Conservation (phyloP, 2,888 invertebrate genomes). For the Chydorus sphaericus region DNA sequence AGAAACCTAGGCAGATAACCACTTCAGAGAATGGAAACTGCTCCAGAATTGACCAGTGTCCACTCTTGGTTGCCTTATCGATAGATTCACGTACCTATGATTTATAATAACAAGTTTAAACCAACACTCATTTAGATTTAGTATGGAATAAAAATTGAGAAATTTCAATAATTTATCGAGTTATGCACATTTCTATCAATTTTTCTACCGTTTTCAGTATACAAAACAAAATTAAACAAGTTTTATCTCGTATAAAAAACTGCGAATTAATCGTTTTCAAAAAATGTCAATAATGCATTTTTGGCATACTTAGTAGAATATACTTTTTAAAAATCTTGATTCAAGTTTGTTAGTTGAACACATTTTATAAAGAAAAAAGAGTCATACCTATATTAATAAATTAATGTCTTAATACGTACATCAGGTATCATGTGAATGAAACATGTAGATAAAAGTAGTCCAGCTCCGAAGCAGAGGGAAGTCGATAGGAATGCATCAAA, state of each 20-base stretch:
- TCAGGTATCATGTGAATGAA: constrained; percentile 43
- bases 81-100: constrained; percentile 31
- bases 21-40: constrained; percentile 35
- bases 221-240: too few relatives aligned
- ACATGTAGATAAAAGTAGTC: constrained; percentile 40
- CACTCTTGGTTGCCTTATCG: constrained; percentile 25
- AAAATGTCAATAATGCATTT: too few relatives aligned
- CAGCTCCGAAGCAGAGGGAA: constrained; percentile 37
- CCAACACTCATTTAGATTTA: too few relatives aligned
- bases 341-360: too few relatives aligned
- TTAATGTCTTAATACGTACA: too few relatives aligned
- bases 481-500: constrained; percentile 22
- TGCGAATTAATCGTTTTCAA: too few relatives aligned
- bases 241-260: too few relatives aligned
- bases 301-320: too few relatives aligned
- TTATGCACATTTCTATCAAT: not conserved
- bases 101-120: not conserved
- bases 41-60: constrained; percentile 17
- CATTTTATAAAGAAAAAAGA: too few relatives aligned
- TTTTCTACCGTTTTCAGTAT: too few relatives aligned
- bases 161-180: not conserved
- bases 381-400: too few relatives aligned
- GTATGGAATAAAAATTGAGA: not conserved
- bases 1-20: constrained; percentile 37
- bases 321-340: too few relatives aligned